Conservation (phyloP, 1,140 invertebrate species). For the Zaprionus lachaisei region DNA sequence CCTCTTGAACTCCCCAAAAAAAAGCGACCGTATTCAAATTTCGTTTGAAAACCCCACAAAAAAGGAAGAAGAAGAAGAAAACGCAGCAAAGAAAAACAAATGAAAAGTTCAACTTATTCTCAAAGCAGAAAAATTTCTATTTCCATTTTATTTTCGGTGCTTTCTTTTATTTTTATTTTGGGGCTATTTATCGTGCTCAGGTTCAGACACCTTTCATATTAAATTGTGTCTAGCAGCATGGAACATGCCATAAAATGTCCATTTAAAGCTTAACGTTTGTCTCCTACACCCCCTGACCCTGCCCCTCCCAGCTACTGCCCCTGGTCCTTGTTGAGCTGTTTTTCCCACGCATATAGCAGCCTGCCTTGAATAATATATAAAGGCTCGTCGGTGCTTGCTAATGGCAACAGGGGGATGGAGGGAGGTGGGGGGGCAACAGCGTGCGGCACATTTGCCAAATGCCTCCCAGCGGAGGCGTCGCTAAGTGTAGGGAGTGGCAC, state of each 20-base stretch:
- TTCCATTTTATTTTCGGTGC: slow-evolving; percentile 57
- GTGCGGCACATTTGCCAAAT: slow-evolving; percentile 79
- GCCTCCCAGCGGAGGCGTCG: slow-evolving; percentile 59
- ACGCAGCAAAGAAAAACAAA: slow-evolving; percentile 13
- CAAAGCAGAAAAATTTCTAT: background rate
- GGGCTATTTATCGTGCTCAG: slow-evolving; percentile 68
- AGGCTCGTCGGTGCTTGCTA: slow-evolving; percentile 69
- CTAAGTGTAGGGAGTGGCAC: slow-evolving; percentile 6
- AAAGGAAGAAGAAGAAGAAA: background rate
- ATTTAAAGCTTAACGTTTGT: slow-evolving; percentile 61
- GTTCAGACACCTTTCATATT: slow-evolving; percentile 79
- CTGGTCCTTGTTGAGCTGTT: slow-evolving; percentile 12
- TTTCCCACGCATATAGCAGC: slow-evolving; percentile 70
- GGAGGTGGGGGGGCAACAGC: slow-evolving; percentile 27
- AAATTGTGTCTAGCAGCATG: slow-evolving; percentile 71
- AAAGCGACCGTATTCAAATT: slow-evolving; percentile 16
- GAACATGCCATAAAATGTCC: slow-evolving; percentile 71
- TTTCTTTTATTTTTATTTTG: background rate
- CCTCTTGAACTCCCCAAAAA: slow-evolving; percentile 23
- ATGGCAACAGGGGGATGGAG: slow-evolving; percentile 22
- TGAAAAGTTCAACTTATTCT: slow-evolving; percentile 29
- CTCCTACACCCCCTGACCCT: background rate
- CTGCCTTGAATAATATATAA: slow-evolving; percentile 76
- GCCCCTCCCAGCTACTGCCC: background rate
- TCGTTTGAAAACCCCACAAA: slow-evolving; percentile 64